Evolutionary conservation across 1,140 invertebrate genomes (phyloP).

Genomic region (Holotrichia oblita): DNA sequence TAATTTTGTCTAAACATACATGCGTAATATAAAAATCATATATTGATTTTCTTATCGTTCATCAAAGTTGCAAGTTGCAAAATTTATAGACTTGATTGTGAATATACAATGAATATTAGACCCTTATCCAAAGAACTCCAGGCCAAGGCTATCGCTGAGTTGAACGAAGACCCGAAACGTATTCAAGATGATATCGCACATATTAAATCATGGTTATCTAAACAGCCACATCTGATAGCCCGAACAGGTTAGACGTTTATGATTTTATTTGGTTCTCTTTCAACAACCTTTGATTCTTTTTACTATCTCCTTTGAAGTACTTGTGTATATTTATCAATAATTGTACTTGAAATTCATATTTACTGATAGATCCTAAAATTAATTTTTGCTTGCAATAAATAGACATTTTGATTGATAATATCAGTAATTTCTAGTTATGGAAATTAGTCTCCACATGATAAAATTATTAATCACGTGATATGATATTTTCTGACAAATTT

Average conservation of each 20-base stretch:
- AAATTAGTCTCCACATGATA: no score
- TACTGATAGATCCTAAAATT: no score
- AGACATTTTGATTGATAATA: no score
- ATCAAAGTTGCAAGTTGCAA: no score
- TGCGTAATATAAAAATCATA: not conserved
- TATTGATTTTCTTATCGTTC: not conserved
- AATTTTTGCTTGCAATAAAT: no score
- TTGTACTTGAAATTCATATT: no score
- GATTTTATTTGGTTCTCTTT: no score
- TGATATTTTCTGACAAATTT: no score
- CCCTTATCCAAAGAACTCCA: constrained; percentile 38
- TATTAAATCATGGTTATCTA: constrained; percentile 70
- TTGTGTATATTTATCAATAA: no score
- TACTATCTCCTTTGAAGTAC: not conserved
- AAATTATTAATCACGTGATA: no score
- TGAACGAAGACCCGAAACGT: constrained; percentile 70
- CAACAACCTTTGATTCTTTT: not conserved
- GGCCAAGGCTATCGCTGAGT: constrained; percentile 64
- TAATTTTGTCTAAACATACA: constrained; percentile 14
- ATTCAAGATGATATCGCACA: constrained; percentile 65
- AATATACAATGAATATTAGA: not conserved
- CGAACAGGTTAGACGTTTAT: constrained; percentile 47
- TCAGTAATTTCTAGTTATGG: no score
- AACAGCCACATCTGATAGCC: constrained; percentile 68
- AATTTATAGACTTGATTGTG: not conserved